A percentile compares a stretch with the other conserved stretches of the same genome.
Conservation (phyloP, 2,113 vertebrate genomes). For the Collichthys lucidus region DNA sequence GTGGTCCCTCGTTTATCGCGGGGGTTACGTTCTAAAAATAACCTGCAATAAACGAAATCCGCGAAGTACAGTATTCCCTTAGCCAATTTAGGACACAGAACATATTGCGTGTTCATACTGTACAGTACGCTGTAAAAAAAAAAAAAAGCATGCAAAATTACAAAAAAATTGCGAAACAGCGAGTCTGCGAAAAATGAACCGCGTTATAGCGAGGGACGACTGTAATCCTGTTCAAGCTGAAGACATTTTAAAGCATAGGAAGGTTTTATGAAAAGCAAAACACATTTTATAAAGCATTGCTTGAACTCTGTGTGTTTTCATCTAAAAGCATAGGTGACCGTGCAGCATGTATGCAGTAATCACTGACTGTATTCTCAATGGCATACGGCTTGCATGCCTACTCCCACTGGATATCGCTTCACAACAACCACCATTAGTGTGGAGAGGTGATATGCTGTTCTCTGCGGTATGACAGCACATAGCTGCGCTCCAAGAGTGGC, state of each 20-base stretch:
- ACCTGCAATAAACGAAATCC: too few species aligned
- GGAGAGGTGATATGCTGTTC: constrained; percentile 31
- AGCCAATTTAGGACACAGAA: too few species aligned
- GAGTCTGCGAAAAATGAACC: too few species aligned
- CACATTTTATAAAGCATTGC: neutral
- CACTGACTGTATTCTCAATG: constrained; percentile 42
- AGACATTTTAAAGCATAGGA: neutral
- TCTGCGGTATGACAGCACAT: constrained; percentile 62
- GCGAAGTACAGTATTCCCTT: too few species aligned
- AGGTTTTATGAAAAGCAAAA: neutral
- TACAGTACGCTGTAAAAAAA: too few species aligned
- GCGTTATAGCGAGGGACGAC: too few species aligned
- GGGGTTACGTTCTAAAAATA: too few species aligned
- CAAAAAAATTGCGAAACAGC: too few species aligned
- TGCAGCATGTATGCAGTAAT: constrained; percentile 22
- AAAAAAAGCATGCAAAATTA: too few species aligned
- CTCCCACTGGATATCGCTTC: constrained; percentile 60
- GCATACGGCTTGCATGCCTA: constrained; percentile 30
- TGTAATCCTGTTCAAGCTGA: neutral
- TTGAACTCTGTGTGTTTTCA: neutral
- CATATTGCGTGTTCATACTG: too few species aligned
- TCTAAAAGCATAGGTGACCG: neutral
- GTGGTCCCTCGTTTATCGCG: too few species aligned
- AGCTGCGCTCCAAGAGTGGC: constrained; percentile 61
- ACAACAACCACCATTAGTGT: constrained; percentile 55